Evolutionary conservation across 1,140 invertebrate genomes (phyloP).

Genomic region (Leucophenga varia): DNA sequence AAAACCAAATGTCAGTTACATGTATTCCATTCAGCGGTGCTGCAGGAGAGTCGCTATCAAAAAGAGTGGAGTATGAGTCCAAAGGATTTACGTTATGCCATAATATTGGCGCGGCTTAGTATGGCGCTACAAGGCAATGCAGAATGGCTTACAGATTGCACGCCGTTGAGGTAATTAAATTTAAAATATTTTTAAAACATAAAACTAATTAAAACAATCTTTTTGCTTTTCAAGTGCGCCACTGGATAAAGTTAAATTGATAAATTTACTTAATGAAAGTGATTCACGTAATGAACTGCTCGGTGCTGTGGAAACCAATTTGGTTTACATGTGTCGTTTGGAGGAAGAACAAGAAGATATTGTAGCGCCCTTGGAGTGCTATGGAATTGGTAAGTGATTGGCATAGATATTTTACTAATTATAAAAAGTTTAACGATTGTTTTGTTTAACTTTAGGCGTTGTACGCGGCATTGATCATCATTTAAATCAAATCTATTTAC

Average conservation of each 20-base stretch:
- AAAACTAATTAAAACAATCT: not conserved
- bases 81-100: conserved; percentile 41
- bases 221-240: conserved; percentile 11
- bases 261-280: conserved; percentile 15
- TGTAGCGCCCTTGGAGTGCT: conserved; percentile 24
- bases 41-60: conserved; percentile 8
- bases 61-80: conserved; percentile 37
- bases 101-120: conserved; percentile 36
- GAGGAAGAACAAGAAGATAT: not conserved
- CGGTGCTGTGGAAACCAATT: conserved; percentile 39
- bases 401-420: not conserved
- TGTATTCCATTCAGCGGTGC: conserved; percentile 21
- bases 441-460: conserved; percentile 33
- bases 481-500: conserved; percentile 24
- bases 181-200: not conserved
- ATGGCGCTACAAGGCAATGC: conserved; percentile 23
- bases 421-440: not conserved
- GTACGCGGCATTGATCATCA: conserved; percentile 42
- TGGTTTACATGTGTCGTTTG: conserved; percentile 43
- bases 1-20: conserved; percentile 24
- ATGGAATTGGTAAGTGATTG: conserved; percentile 42
- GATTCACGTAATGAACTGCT: conserved; percentile 22
- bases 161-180: conserved; percentile 14
- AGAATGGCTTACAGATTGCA: conserved; percentile 30
- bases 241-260: conserved; percentile 24